Conservation (phyloP, 2,113 vertebrate species). For the Clarias macrocephalus region DNA sequence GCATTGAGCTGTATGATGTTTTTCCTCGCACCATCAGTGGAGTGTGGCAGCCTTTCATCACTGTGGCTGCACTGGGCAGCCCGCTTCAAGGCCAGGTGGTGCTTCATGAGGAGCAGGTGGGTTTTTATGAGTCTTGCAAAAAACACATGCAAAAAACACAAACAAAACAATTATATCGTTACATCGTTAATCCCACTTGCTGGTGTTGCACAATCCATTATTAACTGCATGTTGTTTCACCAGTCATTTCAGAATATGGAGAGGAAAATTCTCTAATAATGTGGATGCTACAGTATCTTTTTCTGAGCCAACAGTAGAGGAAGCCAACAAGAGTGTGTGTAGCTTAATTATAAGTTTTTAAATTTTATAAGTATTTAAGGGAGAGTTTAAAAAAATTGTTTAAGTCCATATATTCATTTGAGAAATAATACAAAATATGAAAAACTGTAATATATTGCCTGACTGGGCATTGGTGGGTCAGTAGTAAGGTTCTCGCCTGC, state of each 20-base stretch:
- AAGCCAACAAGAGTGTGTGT: background rate
- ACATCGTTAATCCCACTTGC: background rate
- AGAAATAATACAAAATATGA: too few species aligned
- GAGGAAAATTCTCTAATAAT: background rate
- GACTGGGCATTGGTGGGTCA: too few species aligned
- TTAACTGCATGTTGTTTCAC: background rate
- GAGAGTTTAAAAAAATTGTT: too few species aligned
- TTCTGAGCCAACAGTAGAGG: background rate
- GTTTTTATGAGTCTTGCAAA: background rate
- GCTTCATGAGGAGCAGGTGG: slow-evolving; percentile 93
- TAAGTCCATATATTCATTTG: too few species aligned
- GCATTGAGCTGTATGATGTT: slow-evolving; percentile 86
- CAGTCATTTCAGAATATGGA: background rate
- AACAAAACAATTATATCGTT: background rate
- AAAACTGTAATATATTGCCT: too few species aligned
- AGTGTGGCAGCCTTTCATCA: slow-evolving; percentile 89
- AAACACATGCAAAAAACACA: background rate
- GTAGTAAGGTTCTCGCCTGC: too few species aligned
- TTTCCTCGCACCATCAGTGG: slow-evolving; percentile 85
- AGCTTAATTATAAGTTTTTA: too few species aligned
- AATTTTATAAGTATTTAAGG: too few species aligned
- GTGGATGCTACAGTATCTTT: background rate
- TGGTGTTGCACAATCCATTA: background rate
- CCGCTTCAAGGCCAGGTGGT: slow-evolving; percentile 88
- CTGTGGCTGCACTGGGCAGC: slow-evolving; percentile 81